Evolutionary conservation across 2,797 vertebrate species (phyloP).

Genomic region (Acanthurus leucopareius): DNA sequence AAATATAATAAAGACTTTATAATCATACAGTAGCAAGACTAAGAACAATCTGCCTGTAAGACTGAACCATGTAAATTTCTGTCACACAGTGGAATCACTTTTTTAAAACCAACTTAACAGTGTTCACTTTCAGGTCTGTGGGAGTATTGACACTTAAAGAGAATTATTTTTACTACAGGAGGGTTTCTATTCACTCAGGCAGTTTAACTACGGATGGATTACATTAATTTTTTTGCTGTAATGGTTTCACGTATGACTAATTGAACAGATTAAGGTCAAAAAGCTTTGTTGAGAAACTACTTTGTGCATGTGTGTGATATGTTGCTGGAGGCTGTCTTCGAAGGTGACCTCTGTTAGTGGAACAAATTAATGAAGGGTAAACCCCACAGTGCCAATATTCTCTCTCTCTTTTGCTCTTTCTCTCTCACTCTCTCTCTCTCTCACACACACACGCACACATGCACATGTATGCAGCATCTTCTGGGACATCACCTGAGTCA

Average conservation of each 20-base stretch:
- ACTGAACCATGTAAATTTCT: background rate
- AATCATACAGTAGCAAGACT: too few species aligned
- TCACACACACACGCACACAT: background rate
- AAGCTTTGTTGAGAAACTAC: slow-evolving; percentile 22
- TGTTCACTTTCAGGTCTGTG: slow-evolving; percentile 8
- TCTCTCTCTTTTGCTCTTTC: background rate
- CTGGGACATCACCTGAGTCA: slow-evolving; percentile 56
- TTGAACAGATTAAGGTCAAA: slow-evolving; percentile 48
- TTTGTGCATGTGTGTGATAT: slow-evolving; percentile 45
- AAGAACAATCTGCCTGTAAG: background rate
- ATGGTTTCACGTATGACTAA: slow-evolving; percentile 27
- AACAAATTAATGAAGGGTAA: slow-evolving; percentile 77
- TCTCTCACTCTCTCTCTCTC: too few species aligned
- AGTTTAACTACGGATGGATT: background rate
- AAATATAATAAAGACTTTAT: background rate
- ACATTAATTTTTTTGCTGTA: background rate
- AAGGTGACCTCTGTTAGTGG: slow-evolving; percentile 76
- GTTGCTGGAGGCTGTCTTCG: slow-evolving; percentile 62
- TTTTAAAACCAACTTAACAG: background rate
- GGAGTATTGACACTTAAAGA: too few species aligned
- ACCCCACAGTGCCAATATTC: slow-evolving; percentile 52
- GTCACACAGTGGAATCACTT: background rate
- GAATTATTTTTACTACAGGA: background rate
- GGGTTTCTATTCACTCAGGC: background rate
- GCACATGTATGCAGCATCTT: slow-evolving; percentile 46